Evolutionary conservation across 2,113 vertebrate genomes (phyloP).

Genomic region (Phaetusa simplex): DNA sequence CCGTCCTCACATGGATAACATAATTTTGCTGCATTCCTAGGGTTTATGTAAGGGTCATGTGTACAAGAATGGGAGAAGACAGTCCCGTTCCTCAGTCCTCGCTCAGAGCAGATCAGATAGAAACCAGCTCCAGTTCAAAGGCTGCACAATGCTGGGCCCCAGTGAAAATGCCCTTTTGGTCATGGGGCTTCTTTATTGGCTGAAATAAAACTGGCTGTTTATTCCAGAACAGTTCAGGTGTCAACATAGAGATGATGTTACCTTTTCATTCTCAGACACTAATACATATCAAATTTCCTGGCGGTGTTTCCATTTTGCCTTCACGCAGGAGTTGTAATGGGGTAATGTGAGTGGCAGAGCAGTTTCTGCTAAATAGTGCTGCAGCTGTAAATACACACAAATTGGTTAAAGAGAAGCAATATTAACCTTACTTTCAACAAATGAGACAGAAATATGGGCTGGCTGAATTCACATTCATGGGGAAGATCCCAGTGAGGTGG

Average conservation of each 20-base stretch:
- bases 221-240: neutral
- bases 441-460: neutral
- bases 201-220: neutral
- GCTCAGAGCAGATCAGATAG: neutral
- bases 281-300: neutral
- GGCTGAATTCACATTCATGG: neutral
- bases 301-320: neutral
- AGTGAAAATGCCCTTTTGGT: neutral
- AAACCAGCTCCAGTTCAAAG: neutral
- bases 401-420: neutral
- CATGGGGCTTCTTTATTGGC: neutral
- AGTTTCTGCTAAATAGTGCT: neutral
- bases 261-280: neutral
- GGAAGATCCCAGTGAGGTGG: neutral
- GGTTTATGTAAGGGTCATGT: neutral
- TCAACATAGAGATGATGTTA: neutral
- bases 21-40: neutral
- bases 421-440: neutral
- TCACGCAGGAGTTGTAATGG: neutral
- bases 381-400: neutral
- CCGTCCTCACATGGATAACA: neutral
- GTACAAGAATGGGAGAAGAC: neutral
- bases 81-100: rapidly evolving
- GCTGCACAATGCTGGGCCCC: neutral
- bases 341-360: neutral